These are phyloP conservation scores for Hycleus cichorii DNA, from an alignment of 1,140 invertebrate genomes.

Conservation along the genomic window DNA sequence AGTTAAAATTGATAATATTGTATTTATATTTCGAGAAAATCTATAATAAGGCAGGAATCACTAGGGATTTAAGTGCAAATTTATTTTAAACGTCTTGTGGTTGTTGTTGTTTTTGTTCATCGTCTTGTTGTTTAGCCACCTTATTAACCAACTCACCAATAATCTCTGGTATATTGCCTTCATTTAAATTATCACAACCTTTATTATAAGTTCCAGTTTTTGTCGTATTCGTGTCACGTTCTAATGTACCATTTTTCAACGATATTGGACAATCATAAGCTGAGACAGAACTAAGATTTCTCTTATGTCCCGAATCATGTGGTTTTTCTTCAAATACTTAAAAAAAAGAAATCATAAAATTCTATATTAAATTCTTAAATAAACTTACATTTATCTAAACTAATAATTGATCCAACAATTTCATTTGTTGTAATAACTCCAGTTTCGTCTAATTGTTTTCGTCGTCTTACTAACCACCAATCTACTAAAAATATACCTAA, in stretches of 20 bases:
- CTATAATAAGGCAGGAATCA: conserved; percentile 13
- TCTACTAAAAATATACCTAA: conserved; percentile 78
- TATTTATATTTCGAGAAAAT: not conserved
- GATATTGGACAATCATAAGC: conserved; percentile 25
- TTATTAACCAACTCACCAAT: no score
- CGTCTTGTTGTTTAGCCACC: not conserved
- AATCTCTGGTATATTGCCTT: no score
- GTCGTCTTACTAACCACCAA: conserved; percentile 78
- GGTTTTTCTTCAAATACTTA: conserved; percentile 61
- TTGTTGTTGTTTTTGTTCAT: not conserved
- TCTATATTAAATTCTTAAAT: not conserved
- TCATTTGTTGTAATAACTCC: conserved; percentile 67
- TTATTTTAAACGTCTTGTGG: conserved; percentile 6
- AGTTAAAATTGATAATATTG: conserved; percentile 4
- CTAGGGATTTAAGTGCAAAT: conserved; percentile 12
- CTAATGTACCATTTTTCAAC: conserved; percentile 5
- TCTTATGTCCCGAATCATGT: conserved; percentile 27
- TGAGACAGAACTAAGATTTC: conserved; percentile 32
- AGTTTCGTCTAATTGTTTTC: conserved; percentile 65
- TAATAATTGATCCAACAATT: conserved; percentile 78
- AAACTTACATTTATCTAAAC: conserved; percentile 72
- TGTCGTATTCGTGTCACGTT: not conserved
- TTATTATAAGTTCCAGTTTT: no score
- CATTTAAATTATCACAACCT: no score
- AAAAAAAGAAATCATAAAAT: conserved; percentile 21